These are phyloP conservation scores for Naso thynnoides DNA, from an alignment of 2,797 vertebrate genomes.

Conservation along the genomic window DNA sequence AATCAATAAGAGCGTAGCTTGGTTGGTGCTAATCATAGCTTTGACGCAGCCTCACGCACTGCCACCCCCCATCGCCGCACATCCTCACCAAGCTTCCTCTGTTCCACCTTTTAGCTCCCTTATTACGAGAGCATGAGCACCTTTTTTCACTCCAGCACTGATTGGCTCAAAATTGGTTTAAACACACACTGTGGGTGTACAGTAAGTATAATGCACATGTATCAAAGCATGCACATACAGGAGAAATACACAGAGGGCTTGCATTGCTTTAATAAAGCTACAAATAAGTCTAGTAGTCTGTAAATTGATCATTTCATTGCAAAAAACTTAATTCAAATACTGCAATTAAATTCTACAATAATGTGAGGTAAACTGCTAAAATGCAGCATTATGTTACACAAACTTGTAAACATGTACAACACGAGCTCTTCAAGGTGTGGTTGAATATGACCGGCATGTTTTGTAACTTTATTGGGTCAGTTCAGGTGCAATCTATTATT, in stretches of 20 bases:
- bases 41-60: slow-evolving; percentile 81
- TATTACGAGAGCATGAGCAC: slow-evolving; percentile 56
- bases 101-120: slow-evolving; percentile 66
- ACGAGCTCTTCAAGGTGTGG: not conserved
- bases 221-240: not conserved
- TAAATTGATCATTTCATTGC: not conserved
- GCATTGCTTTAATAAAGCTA: not conserved
- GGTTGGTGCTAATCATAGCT: slow-evolving; percentile 86
- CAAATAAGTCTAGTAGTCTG: too few species aligned
- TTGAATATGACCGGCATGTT: slow-evolving; percentile 2
- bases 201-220: not conserved
- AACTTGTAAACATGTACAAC: not conserved
- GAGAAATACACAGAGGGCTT: not conserved
- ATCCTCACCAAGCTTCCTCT: slow-evolving; percentile 42
- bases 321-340: slow-evolving; percentile 7
- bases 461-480: slow-evolving; percentile 22
- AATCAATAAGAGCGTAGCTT: slow-evolving; percentile 88
- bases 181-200: not conserved
- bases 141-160: slow-evolving; percentile 28
- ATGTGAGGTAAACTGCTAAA: not conserved
- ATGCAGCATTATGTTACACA: not conserved
- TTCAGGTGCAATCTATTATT: slow-evolving; percentile 32
- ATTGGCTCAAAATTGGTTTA: slow-evolving; percentile 17
- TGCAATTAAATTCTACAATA: not conserved
- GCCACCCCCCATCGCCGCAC: slow-evolving; percentile 56